These are phyloP conservation scores for Boleophthalmus pectinirostris DNA, from an alignment of 2,113 vertebrate genomes.

Conservation along the genomic window DNA sequence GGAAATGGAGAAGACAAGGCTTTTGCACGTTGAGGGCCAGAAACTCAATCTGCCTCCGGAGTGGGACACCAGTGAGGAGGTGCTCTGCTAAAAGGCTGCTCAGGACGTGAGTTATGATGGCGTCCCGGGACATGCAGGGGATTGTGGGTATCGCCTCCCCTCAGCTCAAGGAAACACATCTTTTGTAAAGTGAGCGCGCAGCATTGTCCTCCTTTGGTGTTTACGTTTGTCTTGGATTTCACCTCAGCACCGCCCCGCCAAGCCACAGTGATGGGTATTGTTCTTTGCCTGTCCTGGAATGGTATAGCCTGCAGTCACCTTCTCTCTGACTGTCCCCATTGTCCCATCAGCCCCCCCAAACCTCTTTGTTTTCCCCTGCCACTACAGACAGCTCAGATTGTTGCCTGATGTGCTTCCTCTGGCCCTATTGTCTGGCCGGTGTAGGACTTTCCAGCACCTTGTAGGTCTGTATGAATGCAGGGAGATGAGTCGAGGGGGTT, in stretches of 20 bases:
- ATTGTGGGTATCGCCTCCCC: conserved; percentile 52
- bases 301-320: conserved; percentile 67
- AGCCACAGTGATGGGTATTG: conserved; percentile 69
- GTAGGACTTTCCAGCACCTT: conserved; percentile 57
- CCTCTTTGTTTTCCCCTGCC: conserved; percentile 58
- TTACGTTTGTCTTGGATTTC: conserved; percentile 71
- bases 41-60: conserved; percentile 44
- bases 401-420: conserved; percentile 66
- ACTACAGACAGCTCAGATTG: conserved; percentile 63
- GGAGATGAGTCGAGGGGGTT: conserved; percentile 20
- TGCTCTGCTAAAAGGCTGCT: conserved; percentile 34
- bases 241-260: conserved; percentile 46
- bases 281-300: conserved; percentile 66
- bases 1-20: conserved; percentile 52
- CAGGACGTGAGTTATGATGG: conserved; percentile 46
- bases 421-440: conserved; percentile 69
- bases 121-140: conserved; percentile 6
- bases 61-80: conserved; percentile 27
- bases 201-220: conserved; percentile 68
- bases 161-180: conserved; percentile 62
- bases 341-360: conserved; percentile 45
- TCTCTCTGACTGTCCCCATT: conserved; percentile 57
- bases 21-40: conserved; percentile 44
- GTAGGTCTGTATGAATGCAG: conserved; percentile 54
- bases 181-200: conserved; percentile 56